A percentile compares a stretch with the other conserved stretches of the same genome.
Conservation (phyloP, 2,797 vertebrate genomes). For the Chlorospingus flavigularis region DNA sequence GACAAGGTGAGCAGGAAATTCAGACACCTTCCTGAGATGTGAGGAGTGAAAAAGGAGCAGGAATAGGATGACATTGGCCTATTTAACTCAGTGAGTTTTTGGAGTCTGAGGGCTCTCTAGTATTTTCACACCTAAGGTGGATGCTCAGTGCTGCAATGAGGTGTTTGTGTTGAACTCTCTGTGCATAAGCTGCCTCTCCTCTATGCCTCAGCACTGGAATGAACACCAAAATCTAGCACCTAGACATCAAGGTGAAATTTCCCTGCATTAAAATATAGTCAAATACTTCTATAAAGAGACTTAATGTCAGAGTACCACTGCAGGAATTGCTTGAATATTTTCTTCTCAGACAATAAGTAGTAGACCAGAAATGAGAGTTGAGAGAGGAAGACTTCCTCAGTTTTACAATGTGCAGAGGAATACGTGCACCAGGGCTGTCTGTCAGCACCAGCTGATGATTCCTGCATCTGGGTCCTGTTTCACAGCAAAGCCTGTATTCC, state of each 20-base stretch:
- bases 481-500: neutral
- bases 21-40: neutral
- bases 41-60: neutral
- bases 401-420: accelerated
- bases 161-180: neutral
- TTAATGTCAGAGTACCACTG: neutral
- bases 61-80: accelerated
- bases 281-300: neutral
- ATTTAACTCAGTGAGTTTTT: neutral
- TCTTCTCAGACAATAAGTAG: neutral
- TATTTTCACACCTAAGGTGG: neutral
- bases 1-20: neutral
- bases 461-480: neutral
- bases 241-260: neutral
- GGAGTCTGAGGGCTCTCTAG: neutral
- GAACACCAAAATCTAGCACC: neutral
- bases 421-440: neutral
- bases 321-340: neutral
- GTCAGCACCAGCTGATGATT: neutral
- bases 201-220: neutral
- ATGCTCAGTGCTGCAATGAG: neutral
- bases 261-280: neutral
- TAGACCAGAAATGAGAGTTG: neutral
- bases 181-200: neutral
- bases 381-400: neutral